These are phyloP conservation scores for Sebastes schlegelii DNA, from an alignment of 2,113 vertebrate species.

Conservation along the genomic window DNA sequence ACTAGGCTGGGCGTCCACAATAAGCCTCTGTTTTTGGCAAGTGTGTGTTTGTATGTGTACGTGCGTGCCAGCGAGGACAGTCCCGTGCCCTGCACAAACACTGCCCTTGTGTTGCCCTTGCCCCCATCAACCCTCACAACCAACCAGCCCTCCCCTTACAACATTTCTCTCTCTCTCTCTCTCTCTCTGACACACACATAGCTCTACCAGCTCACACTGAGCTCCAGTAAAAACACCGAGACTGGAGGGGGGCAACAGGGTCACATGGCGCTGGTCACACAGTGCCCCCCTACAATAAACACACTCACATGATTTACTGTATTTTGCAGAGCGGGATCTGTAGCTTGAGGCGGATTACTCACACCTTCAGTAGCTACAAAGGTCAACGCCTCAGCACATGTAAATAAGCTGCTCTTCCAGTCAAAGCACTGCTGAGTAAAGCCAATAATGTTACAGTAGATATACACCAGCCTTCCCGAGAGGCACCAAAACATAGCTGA, in stretches of 20 bases:
- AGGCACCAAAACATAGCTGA: not conserved
- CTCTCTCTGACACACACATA: slow-evolving; percentile 35
- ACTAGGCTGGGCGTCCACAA: slow-evolving; percentile 72
- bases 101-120: slow-evolving; percentile 77
- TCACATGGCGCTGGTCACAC: slow-evolving; percentile 58
- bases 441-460: not conserved
- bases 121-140: slow-evolving; percentile 15
- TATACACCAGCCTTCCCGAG: not conserved
- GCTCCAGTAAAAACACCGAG: slow-evolving; percentile 49
- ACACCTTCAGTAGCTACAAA: slow-evolving; percentile 28
- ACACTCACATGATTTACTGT: slow-evolving; percentile 26
- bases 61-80: slow-evolving; percentile 69
- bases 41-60: slow-evolving; percentile 55
- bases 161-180: slow-evolving; percentile 24
- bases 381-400: slow-evolving; percentile 7
- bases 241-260: slow-evolving; percentile 25
- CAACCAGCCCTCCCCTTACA: not conserved
- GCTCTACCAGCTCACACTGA: slow-evolving; percentile 43
- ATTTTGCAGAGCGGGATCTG: slow-evolving; percentile 35
- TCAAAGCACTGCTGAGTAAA: not conserved
- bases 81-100: slow-evolving; percentile 80
- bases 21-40: slow-evolving; percentile 79
- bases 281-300: slow-evolving; percentile 22
- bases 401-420: slow-evolving; percentile 25
- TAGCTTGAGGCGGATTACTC: slow-evolving; percentile 20